These are phyloP conservation scores for Thamnophis sirtalis DNA, from an alignment of 2,113 vertebrate species.

Conservation along the genomic window DNA sequence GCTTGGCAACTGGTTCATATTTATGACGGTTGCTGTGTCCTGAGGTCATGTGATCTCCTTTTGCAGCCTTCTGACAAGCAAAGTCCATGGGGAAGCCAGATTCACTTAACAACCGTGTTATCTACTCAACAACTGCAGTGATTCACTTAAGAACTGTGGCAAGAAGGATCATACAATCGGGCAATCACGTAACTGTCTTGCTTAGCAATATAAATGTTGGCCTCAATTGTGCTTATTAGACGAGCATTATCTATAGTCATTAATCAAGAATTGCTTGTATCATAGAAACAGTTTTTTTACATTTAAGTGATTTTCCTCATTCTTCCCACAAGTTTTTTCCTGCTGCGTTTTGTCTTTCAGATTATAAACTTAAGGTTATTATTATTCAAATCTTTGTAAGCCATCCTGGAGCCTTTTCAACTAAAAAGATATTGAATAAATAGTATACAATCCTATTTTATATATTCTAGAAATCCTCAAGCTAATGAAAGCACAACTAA, in stretches of 20 bases:
- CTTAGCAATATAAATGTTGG: not conserved
- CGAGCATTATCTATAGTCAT: not conserved
- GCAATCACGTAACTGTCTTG: not conserved
- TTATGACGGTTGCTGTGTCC: not conserved
- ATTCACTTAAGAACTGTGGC: not conserved
- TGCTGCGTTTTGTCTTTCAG: not conserved
- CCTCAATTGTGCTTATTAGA: not conserved
- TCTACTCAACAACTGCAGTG: not conserved
- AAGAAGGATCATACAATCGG: not conserved
- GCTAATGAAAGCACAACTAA: not conserved
- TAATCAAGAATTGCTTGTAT: not conserved
- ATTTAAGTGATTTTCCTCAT: not conserved
- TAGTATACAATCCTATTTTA: not conserved
- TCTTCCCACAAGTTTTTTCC: not conserved
- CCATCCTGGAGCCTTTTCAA: not conserved
- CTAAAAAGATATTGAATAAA: not conserved
- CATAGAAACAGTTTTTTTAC: not conserved
- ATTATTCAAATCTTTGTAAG: not conserved
- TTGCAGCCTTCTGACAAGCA: not conserved
- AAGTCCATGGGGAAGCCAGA: not conserved
- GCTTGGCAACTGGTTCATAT: not conserved
- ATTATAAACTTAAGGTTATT: not conserved
- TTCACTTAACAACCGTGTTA: not conserved
- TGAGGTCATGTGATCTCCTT: not conserved
- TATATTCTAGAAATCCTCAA: not conserved